Evolutionary conservation across 2,888 invertebrate species (phyloP).

Genomic region (Ennomos fuscantarius): DNA sequence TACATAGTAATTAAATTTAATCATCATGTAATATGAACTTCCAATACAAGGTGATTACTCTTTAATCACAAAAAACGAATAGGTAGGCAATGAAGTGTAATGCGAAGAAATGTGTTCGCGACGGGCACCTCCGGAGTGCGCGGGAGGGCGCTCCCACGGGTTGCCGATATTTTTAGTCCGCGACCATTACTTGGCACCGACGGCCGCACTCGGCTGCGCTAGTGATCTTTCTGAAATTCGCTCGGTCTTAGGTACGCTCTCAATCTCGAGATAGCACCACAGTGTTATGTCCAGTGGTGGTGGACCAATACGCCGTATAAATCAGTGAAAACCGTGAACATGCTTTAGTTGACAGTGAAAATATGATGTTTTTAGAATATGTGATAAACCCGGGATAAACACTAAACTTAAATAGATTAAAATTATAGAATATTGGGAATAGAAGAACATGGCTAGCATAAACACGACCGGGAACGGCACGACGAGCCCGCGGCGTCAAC

Average conservation of each 20-base stretch:
- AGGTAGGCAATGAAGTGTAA: constrained; percentile 58
- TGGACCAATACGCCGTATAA: constrained; percentile 56
- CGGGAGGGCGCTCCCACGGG: constrained; percentile 86
- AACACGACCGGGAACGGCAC: constrained; percentile 68
- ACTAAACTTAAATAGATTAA: constrained; percentile 42
- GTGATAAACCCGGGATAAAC: constrained; percentile 72
- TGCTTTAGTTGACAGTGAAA: constrained; percentile 52
- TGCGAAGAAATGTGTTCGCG: constrained; percentile 80
- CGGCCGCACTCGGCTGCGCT: constrained; percentile 82
- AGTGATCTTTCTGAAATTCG: constrained; percentile 82
- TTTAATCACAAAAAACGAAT: constrained; percentile 45
- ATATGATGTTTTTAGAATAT: constrained; percentile 68
- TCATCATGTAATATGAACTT: too few relatives aligned
- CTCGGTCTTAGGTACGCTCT: constrained; percentile 77
- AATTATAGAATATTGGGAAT: constrained; percentile 38
- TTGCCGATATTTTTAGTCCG: constrained; percentile 88
- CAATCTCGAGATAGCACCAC: constrained; percentile 74
- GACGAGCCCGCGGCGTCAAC: constrained; percentile 86
- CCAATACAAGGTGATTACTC: constrained; percentile 5
- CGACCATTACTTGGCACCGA: constrained; percentile 88
- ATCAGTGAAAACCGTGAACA: constrained; percentile 35
- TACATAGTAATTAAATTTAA: neutral
- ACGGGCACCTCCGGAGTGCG: constrained; percentile 77
- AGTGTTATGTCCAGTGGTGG: constrained; percentile 68
- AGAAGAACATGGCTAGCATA: constrained; percentile 66